Conservation (phyloP, 2,888 invertebrate species). For the Alentia gelatinosa region DNA sequence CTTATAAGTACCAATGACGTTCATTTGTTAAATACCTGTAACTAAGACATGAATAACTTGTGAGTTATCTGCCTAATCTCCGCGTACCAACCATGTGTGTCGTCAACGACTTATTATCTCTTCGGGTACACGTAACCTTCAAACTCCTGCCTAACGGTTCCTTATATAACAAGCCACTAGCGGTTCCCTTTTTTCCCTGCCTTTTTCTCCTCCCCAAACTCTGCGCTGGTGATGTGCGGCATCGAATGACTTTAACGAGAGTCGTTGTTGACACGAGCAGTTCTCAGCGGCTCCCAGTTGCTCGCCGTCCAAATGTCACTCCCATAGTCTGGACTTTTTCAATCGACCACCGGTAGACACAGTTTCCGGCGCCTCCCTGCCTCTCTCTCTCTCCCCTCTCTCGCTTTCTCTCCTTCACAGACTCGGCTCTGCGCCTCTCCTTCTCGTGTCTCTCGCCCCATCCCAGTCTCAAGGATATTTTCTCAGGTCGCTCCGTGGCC, state of each 20-base stretch:
- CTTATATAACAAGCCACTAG: not conserved
- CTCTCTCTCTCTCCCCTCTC: not conserved
- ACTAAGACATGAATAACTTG: too few species aligned
- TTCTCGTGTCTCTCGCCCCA: not conserved
- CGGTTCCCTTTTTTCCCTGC: not conserved
- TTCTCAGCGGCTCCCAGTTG: not conserved
- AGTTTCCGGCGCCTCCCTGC: not conserved
- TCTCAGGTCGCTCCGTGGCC: not conserved
- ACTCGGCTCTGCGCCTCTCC: not conserved
- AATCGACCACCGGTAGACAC: constrained; percentile 2
- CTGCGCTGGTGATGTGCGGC: not conserved
- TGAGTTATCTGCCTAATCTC: too few species aligned
- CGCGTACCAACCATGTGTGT: too few species aligned
- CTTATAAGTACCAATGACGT: too few species aligned
- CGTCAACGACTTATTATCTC: not conserved
- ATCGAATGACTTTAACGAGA: not conserved
- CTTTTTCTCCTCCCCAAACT: not conserved
- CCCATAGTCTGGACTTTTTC: constrained; percentile 16
- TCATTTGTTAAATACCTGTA: too few species aligned
- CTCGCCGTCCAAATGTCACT: constrained; percentile 29
- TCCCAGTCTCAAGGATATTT: not conserved
- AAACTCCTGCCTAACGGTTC: not conserved
- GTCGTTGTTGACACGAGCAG: constrained; percentile 22
- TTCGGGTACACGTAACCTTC: not conserved
- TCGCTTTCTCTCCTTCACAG: not conserved